Evolutionary conservation across 2,113 vertebrate genomes (phyloP).

Genomic region (Pachypanchax playfairii): DNA sequence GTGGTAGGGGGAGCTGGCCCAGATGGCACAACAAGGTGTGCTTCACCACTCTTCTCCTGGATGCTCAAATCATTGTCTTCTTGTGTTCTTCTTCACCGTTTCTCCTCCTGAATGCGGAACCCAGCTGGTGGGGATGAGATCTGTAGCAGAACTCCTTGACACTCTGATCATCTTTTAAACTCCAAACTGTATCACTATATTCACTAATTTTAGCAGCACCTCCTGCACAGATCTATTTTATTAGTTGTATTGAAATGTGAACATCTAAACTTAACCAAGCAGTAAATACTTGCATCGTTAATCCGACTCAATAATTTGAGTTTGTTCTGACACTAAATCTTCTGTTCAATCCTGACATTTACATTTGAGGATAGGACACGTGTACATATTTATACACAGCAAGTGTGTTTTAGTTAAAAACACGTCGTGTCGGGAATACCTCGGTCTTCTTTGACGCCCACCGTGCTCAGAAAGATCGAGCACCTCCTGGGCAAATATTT

Average conservation of each 20-base stretch:
- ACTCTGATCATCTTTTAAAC: constrained; percentile 69
- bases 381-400: constrained; percentile 26
- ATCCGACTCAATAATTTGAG: too few species aligned
- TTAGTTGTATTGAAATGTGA: too few species aligned
- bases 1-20: constrained; percentile 64
- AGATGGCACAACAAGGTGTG: constrained; percentile 81
- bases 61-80: constrained; percentile 60
- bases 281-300: too few species aligned
- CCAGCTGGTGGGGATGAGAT: constrained; percentile 78
- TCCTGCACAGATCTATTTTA: too few species aligned
- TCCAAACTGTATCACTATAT: constrained; percentile 59
- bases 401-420: constrained; percentile 28
- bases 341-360: too few species aligned
- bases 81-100: constrained; percentile 44
- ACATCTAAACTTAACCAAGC: too few species aligned
- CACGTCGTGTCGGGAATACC: neutral
- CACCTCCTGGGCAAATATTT: constrained; percentile 84
- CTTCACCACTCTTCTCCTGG: constrained; percentile 70
- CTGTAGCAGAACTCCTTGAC: constrained; percentile 75
- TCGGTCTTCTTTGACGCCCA: constrained; percentile 4
- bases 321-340: too few species aligned
- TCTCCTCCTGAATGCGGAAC: constrained; percentile 74
- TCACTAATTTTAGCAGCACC: constrained; percentile 12
- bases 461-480: constrained; percentile 55
- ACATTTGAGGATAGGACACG: too few species aligned